phyloP scores from a whole-genome alignment of 2,888 invertebrate species.

The Odontothrips loti region DNA sequence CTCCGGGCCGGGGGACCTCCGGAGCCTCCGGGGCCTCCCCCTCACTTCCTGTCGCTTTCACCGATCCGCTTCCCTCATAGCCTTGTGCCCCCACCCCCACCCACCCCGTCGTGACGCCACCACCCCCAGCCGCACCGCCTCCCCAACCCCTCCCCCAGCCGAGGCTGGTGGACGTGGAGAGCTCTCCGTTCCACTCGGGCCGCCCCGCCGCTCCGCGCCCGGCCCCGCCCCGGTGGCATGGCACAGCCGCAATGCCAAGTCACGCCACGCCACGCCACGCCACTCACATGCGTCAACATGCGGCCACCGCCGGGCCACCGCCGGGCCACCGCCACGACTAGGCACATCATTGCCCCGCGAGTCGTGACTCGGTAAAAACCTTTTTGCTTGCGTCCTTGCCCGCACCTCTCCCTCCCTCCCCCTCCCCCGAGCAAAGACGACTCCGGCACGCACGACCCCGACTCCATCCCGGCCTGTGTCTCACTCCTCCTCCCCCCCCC shows the following conservation, averaged over 20 bases:
- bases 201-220: background rate
- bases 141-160: background rate
- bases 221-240: background rate
- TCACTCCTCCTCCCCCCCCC: too few relatives aligned
- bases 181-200: background rate
- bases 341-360: background rate
- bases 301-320: background rate
- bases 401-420: too few relatives aligned
- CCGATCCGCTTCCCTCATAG: background rate
- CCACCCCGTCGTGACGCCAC: too few relatives aligned
- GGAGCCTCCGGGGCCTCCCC: background rate
- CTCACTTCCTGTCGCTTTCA: background rate
- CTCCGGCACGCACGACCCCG: too few relatives aligned
- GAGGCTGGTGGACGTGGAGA: background rate
- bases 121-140: too few relatives aligned
- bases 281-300: background rate
- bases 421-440: too few relatives aligned
- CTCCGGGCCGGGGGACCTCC: background rate
- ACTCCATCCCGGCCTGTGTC: too few relatives aligned
- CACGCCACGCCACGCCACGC: background rate
- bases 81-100: too few relatives aligned
- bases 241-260: background rate
- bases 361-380: background rate
- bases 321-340: background rate
- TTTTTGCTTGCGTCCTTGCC: too few relatives aligned